Conservation (phyloP, 2,797 vertebrate species). For the Gymnopithys bicolor region DNA sequence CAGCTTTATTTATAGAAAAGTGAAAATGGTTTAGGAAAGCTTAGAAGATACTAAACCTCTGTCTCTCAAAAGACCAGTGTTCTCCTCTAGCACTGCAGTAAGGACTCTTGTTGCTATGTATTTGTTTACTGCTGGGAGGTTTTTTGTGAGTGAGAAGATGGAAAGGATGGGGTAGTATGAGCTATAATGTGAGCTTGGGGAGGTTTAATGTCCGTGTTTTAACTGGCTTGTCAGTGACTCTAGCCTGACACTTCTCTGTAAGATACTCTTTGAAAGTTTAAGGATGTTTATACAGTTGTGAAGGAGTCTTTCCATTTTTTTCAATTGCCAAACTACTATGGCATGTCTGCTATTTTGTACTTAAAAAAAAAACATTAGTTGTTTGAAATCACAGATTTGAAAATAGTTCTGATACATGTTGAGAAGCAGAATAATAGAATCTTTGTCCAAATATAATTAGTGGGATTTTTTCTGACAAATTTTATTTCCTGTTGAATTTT, state of each 20-base stretch:
- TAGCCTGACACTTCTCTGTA: not conserved
- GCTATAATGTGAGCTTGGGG: not conserved
- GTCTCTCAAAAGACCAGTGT: not conserved
- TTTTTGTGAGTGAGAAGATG: not conserved
- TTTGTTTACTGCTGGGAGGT: not conserved
- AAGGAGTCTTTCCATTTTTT: not conserved
- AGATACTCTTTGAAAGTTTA: not conserved
- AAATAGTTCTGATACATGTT: not conserved
- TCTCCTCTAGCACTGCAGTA: not conserved
- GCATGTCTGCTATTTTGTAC: not conserved
- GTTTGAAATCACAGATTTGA: not conserved
- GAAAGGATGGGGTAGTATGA: not conserved
- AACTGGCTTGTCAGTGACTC: not conserved
- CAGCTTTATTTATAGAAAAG: slow-evolving; percentile 59
- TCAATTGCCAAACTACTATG: not conserved
- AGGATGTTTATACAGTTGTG: not conserved
- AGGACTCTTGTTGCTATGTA: not conserved
- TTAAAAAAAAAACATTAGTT: not conserved
- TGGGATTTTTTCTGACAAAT: not conserved
- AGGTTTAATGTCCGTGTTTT: not conserved
- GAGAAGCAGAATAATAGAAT: not conserved
- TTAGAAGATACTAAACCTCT: not conserved
- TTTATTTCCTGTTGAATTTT: not conserved
- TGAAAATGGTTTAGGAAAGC: slow-evolving; percentile 30
- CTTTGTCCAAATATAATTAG: not conserved